phyloP scores from a whole-genome alignment of 2,113 vertebrate genomes.

The Atrichornis clamosus region DNA sequence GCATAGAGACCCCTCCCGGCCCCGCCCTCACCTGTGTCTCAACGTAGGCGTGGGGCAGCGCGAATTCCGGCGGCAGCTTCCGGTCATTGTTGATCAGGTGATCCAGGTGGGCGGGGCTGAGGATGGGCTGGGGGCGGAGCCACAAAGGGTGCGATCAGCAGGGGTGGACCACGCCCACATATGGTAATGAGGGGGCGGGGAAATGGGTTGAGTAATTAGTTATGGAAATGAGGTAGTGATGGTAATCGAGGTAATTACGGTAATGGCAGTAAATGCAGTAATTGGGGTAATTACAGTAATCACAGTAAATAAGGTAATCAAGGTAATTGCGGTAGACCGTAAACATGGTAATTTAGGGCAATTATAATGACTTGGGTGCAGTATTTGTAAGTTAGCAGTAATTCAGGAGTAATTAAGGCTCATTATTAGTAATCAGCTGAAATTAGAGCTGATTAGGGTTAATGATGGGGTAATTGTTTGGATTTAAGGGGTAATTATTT shows the following conservation, averaged over 20 bases:
- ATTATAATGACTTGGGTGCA: too few species aligned
- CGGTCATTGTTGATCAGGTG: background rate
- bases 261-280: background rate
- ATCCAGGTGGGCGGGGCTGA: background rate
- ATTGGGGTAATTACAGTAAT: background rate
- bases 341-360: too few species aligned
- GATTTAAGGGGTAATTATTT: too few species aligned
- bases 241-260: background rate
- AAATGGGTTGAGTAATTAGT: too few species aligned
- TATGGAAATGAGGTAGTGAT: too few species aligned
- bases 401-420: background rate
- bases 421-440: too few species aligned
- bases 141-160: fast-evolving
- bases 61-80: background rate
- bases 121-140: background rate
- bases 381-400: background rate
- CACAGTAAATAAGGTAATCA: background rate
- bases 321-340: background rate
- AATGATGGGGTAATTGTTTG: background rate
- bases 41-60: background rate
- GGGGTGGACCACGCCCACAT: background rate
- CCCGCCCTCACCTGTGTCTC: background rate
- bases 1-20: too few species aligned
- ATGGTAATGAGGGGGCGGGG: background rate
- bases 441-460: fast-evolving